Percentiles rank a stretch among this genome's conserved stretches.
Conservation (phyloP, 2,888 invertebrate species). For the Eudasyphora cyanicolor region DNA sequence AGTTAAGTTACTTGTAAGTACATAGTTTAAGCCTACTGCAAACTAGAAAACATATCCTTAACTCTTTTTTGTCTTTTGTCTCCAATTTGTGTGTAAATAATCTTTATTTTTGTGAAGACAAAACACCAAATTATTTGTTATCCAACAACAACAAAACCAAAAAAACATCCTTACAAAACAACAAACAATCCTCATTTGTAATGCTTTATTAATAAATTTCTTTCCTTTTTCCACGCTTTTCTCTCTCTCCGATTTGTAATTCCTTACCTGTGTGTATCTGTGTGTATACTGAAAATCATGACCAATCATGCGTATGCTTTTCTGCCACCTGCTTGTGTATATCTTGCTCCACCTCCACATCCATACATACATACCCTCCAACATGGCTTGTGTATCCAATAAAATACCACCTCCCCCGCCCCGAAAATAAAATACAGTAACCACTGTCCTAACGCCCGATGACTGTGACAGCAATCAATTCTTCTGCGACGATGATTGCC, state of each 20-base stretch:
- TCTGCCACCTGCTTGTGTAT: constrained; percentile 37
- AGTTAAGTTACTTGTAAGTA: neutral
- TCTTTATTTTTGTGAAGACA: too few relatives aligned
- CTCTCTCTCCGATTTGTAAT: constrained; percentile 45
- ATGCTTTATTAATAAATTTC: constrained; percentile 34
- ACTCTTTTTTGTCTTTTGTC: too few relatives aligned
- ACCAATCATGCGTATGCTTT: constrained; percentile 30
- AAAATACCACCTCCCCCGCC: constrained; percentile 15
- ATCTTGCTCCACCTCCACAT: constrained; percentile 29
- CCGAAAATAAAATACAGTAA: too few relatives aligned
- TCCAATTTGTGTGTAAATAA: constrained; percentile 3
- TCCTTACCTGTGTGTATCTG: neutral
- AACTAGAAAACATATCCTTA: neutral
- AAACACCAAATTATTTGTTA: too few relatives aligned
- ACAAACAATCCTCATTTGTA: neutral
- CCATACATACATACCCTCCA: constrained; percentile 35
- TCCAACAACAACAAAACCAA: too few relatives aligned
- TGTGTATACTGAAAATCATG: constrained; percentile 2
- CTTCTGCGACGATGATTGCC: constrained; percentile 83
- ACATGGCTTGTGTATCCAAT: neutral
- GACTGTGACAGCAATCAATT: constrained; percentile 80
- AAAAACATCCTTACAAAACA: neutral
- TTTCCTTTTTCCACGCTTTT: constrained; percentile 61
- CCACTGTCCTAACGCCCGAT: constrained; percentile 72
- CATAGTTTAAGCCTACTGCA: neutral